A percentile compares a stretch with the other conserved stretches of the same genome.
These are phyloP conservation scores for Matsumurasca onukii DNA, from an alignment of 1,140 invertebrate genomes.

Conservation along the genomic window DNA sequence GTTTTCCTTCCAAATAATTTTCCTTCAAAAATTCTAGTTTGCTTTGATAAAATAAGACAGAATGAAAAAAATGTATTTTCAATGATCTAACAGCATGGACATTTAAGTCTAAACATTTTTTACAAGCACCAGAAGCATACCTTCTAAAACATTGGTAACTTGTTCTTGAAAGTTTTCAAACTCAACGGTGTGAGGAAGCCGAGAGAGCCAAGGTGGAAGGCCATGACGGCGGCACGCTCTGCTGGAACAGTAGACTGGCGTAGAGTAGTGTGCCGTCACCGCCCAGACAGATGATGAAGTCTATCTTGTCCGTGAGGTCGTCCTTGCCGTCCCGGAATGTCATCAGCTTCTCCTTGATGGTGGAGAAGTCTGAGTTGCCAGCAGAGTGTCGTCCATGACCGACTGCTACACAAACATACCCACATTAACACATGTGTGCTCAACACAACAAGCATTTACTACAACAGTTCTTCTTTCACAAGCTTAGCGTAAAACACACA, in stretches of 20 bases:
- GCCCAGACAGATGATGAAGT: constrained; percentile 94
- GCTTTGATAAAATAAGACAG: too few relatives aligned
- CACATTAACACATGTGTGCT: too few relatives aligned
- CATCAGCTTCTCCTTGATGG: constrained; percentile 80
- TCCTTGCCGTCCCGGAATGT: constrained; percentile 89
- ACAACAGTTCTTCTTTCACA: too few relatives aligned
- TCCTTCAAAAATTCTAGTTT: too few relatives aligned
- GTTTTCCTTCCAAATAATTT: too few relatives aligned
- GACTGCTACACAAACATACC: constrained; percentile 91
- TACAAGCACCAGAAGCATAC: constrained; percentile 52
- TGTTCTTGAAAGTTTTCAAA: constrained; percentile 94
- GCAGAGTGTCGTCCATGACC: constrained; percentile 77
- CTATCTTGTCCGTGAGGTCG: constrained; percentile 90
- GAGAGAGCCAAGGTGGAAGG: constrained; percentile 95
- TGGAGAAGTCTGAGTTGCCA: constrained; percentile 69
- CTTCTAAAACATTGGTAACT: constrained; percentile 88
- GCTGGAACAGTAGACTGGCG: constrained; percentile 91
- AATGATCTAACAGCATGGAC: neutral
- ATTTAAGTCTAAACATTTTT: neutral
- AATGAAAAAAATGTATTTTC: too few relatives aligned
- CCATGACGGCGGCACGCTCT: constrained; percentile 97
- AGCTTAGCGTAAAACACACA: too few relatives aligned
- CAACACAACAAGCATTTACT: too few relatives aligned
- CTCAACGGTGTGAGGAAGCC: constrained; percentile 93
- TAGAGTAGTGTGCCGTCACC: constrained; percentile 96